A percentile compares a stretch with the other conserved stretches of the same genome.
These are phyloP conservation scores for Abramis brama DNA, from an alignment of 2,113 vertebrate genomes.

Conservation along the genomic window DNA sequence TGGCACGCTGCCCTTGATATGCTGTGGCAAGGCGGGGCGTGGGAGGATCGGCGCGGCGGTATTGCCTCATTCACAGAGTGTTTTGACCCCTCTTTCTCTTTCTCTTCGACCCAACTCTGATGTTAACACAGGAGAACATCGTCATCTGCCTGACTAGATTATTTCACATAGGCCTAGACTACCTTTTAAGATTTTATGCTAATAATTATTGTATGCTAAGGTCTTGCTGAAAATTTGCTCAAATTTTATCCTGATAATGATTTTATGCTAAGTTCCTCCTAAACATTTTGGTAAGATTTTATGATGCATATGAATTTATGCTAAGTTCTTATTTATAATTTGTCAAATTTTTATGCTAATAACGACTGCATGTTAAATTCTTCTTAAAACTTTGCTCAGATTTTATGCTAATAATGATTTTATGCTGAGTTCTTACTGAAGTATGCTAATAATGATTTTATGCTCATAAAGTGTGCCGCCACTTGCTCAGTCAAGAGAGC, in stretches of 20 bases:
- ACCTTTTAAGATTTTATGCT: background rate
- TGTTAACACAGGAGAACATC: background rate
- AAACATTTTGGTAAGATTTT: background rate
- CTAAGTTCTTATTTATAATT: background rate
- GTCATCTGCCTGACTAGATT: conserved; percentile 5
- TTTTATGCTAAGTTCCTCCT: background rate
- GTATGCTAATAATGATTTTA: background rate
- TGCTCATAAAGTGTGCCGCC: background rate
- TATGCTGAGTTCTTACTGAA: background rate
- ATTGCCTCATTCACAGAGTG: conserved; percentile 56
- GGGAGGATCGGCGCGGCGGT: conserved; percentile 62
- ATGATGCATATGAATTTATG: too few species aligned
- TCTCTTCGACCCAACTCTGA: conserved; percentile 2
- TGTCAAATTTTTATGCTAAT: background rate
- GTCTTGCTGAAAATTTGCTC: background rate
- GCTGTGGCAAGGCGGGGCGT: conserved; percentile 66
- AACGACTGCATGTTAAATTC: background rate
- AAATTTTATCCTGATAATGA: background rate
- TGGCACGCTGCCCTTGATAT: conserved; percentile 57
- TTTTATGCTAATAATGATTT: background rate
- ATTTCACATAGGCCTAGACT: background rate
- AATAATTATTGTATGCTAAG: background rate
- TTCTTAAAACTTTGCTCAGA: background rate
- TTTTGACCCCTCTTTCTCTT: background rate
- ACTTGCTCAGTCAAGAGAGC: background rate